These are phyloP conservation scores for Alectoris magna DNA, from an alignment of 2,797 vertebrate genomes.

Conservation along the genomic window DNA sequence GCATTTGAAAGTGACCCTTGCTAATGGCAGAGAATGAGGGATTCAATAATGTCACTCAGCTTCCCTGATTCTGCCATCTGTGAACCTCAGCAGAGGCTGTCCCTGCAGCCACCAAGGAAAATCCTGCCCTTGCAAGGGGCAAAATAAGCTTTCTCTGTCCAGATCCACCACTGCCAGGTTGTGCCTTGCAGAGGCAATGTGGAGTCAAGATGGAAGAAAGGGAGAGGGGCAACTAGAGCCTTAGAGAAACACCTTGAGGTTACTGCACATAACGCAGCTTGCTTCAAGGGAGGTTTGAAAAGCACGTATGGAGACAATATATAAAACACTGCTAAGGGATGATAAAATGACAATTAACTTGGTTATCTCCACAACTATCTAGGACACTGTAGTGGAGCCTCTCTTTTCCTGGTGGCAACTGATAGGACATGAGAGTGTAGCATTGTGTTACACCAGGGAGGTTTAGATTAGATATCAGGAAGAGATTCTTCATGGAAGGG, in stretches of 20 bases:
- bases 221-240: neutral
- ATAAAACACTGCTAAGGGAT: neutral
- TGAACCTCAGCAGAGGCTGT: neutral
- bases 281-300: neutral
- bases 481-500: neutral
- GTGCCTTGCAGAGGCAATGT: neutral
- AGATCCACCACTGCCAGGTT: neutral
- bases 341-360: neutral
- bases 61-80: neutral
- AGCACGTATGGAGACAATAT: neutral
- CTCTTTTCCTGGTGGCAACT: neutral
- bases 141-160: neutral
- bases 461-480: neutral
- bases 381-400: neutral
- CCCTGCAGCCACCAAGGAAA: neutral
- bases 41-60: neutral
- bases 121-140: neutral
- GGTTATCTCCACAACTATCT: neutral
- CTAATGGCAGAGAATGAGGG: neutral
- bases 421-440: neutral
- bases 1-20: constrained; percentile 31
- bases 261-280: no score
- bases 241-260: neutral
- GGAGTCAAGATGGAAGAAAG: fast-evolving
- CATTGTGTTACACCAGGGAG: neutral